Base-by-base conservation (phyloP, 2,888 invertebrate genomes). In the Ferdinandea cuprea region DNA sequence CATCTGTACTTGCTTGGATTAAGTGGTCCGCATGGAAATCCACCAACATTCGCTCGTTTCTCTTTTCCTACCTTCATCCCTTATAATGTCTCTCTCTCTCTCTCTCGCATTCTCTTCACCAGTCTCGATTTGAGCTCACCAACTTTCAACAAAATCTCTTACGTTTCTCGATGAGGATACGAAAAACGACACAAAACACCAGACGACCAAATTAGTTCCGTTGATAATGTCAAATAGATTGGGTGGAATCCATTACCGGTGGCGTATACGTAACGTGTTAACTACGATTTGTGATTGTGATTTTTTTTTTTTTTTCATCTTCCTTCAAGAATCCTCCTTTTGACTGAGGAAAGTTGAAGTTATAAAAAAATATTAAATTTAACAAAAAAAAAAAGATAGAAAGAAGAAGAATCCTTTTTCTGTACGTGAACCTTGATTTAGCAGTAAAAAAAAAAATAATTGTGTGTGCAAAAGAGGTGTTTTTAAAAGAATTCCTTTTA, bases 211-310 rank as follows among this genome's bases (percentile, higher is more conserved):
- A 84, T 84, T 84, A 84, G 84, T 84, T 84, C 84, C 84, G 84
- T 84, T 84, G 84, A 84, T 84, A 84, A 84, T 84, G 79, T 79
- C 84, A 84, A 84, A 84, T 84, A 84, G 84, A 79, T 84, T 84
- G 84, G 84, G 79, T 84, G 84, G 69, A 69, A 78, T 74, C 74
- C 73, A 69, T 79, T 65, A 73, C 79, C 84, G 79, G 73, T 79
- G 73, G 84, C 74, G 74, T 69, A 46, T 74, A 83, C 83, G 79
- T 84, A 74, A 84, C 69, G 58, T 68, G 32, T 73, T 73, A 65
- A 50, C 44, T 48, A 52, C 73, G 52, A 61, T 7, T 77, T 13
- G 35, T 37, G 46, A 30, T 17, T 25, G 21, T 42, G 25, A 21
- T 9, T 21, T 52, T 25, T 5, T 40, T 19, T 17, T 28, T 9